Conservation (phyloP, 2,113 vertebrate genomes). For the Sminthopsis crassicaudata region DNA sequence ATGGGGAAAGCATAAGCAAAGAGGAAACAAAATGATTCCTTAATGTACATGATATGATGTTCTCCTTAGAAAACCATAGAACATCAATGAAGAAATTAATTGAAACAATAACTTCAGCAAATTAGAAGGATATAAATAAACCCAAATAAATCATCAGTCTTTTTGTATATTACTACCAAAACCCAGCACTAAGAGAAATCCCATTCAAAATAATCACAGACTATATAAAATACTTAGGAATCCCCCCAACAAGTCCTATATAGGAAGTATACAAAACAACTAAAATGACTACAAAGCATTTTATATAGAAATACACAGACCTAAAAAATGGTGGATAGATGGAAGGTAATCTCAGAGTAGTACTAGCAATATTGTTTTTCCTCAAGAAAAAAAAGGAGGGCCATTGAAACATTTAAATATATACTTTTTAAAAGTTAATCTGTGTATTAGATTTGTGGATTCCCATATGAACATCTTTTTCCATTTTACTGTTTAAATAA, state of each 20-base stretch:
- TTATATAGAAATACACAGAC: not conserved
- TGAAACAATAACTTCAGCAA: not conserved
- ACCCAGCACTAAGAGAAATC: not conserved
- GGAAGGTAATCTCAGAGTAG: not conserved
- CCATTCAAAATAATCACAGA: not conserved
- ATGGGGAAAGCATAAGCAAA: not conserved
- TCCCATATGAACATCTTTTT: not conserved
- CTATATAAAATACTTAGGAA: not conserved
- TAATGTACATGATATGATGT: not conserved
- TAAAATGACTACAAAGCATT: not conserved
- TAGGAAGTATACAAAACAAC: not conserved
- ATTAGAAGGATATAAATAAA: not conserved
- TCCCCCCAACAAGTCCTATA: not conserved
- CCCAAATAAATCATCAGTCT: not conserved
- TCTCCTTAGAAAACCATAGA: not conserved
- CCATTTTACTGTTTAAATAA: not conserved
- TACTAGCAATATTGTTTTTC: not conserved
- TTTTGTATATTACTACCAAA: not conserved
- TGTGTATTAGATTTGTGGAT: not conserved
- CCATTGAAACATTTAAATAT: not conserved
- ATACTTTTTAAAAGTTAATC: not conserved
- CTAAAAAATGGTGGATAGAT: not conserved
- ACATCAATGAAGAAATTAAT: not conserved
- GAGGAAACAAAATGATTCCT: not conserved
- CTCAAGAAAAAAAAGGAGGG: not conserved